These are phyloP conservation scores for Trisateles emortualis DNA, from an alignment of 2,888 invertebrate species.

Conservation along the genomic window DNA sequence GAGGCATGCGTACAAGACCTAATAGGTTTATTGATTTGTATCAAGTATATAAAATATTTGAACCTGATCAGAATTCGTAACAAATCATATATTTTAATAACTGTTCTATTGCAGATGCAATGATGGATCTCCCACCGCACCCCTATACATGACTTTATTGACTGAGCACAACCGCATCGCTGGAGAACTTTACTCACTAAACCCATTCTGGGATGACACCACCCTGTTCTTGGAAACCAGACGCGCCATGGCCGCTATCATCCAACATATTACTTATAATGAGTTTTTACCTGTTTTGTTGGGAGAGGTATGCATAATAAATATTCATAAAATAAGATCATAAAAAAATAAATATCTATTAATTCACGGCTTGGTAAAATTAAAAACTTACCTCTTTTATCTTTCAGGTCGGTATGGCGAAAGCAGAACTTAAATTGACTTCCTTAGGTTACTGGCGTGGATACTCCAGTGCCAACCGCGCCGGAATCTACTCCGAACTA, in stretches of 20 bases:
- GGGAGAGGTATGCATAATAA: slow-evolving; percentile 91
- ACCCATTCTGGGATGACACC: slow-evolving; percentile 93
- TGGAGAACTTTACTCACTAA: slow-evolving; percentile 89
- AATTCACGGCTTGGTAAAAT: too few relatives aligned
- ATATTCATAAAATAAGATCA: too few relatives aligned
- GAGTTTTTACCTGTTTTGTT: slow-evolving; percentile 93
- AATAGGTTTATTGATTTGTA: too few relatives aligned
- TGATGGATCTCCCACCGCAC: slow-evolving; percentile 89
- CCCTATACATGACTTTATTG: slow-evolving; percentile 90
- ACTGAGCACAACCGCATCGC: slow-evolving; percentile 94
- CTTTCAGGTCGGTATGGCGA: slow-evolving; percentile 87
- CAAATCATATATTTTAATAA: too few relatives aligned
- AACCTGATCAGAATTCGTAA: too few relatives aligned
- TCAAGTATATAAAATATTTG: too few relatives aligned
- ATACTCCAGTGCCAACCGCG: slow-evolving; percentile 93
- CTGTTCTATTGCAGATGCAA: slow-evolving; percentile 80
- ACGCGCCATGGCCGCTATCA: slow-evolving; percentile 91
- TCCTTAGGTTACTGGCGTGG: slow-evolving; percentile 91
- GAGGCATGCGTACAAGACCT: too few relatives aligned
- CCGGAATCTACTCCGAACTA: slow-evolving; percentile 91
- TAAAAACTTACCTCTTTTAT: too few relatives aligned
- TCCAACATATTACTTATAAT: slow-evolving; percentile 94
- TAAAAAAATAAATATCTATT: too few relatives aligned
- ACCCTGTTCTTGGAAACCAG: slow-evolving; percentile 92
- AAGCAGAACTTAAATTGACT: slow-evolving; percentile 88